These are phyloP conservation scores for Synanthedon andrenaeformis DNA, from an alignment of 2,888 invertebrate species.

Conservation along the genomic window DNA sequence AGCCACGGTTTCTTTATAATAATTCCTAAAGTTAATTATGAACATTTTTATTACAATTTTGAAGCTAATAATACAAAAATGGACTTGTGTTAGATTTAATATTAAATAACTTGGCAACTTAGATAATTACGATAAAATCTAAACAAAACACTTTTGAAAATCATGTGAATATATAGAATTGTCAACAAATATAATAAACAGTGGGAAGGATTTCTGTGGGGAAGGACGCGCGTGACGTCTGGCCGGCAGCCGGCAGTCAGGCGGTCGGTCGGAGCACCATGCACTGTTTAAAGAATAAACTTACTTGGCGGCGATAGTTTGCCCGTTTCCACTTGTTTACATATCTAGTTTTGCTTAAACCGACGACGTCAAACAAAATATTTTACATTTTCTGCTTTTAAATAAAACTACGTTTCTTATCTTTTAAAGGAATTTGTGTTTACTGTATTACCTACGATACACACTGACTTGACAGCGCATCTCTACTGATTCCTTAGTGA, in stretches of 20 bases:
- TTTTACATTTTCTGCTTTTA: no score
- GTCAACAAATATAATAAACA: slow-evolving; percentile 8
- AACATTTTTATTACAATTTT: no score
- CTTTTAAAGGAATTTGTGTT: no score
- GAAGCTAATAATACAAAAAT: no score
- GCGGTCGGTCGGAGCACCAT: neutral
- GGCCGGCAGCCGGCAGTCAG: neutral
- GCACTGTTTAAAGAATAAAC: slow-evolving; percentile 47
- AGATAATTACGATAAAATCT: neutral
- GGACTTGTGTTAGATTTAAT: no score
- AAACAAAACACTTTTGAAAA: neutral
- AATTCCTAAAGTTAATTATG: no score
- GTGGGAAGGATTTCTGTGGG: slow-evolving; percentile 20
- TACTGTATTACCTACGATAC: no score
- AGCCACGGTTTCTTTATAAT: no score
- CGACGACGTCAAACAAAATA: slow-evolving; percentile 20
- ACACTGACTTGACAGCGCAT: no score
- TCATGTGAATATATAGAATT: neutral
- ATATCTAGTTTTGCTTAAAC: slow-evolving; percentile 35
- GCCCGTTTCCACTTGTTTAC: slow-evolving; percentile 41
- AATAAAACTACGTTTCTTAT: no score
- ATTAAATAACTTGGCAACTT: no score
- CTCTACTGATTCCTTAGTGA: no score
- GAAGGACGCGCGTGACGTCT: neutral
- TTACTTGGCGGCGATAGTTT: slow-evolving; percentile 40